A percentile compares a stretch with the other conserved stretches of the same genome.
These are phyloP conservation scores for Poecile montanus DNA, from an alignment of 2,797 vertebrate genomes.

Conservation along the genomic window DNA sequence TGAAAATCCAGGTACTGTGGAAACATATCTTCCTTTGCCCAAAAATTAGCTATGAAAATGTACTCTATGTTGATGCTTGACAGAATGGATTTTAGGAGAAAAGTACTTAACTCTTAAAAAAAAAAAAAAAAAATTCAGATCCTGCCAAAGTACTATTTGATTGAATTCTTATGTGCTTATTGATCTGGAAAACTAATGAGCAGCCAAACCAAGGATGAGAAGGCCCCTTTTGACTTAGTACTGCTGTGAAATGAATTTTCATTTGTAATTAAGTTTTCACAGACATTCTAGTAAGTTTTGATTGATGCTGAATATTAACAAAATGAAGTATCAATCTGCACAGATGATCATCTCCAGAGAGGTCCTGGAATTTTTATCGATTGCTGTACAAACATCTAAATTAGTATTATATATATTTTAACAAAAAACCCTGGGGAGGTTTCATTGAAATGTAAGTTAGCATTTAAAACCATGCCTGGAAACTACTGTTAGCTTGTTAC, in stretches of 20 bases:
- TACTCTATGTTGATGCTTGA: not conserved
- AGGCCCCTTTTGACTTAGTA: not conserved
- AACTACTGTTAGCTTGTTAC: not conserved
- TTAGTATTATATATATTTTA: not conserved
- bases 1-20: not conserved
- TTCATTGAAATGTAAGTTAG: not conserved
- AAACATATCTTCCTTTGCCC: not conserved
- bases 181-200: slow-evolving; percentile 25
- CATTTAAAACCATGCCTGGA: not conserved
- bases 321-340: not conserved
- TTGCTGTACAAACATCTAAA: not conserved
- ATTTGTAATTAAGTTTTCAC: not conserved
- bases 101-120: not conserved
- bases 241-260: not conserved
- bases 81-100: not conserved
- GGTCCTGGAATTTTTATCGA: not conserved
- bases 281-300: not conserved
- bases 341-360: not conserved
- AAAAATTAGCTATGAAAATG: not conserved
- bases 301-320: not conserved
- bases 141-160: not conserved
- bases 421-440: not conserved
- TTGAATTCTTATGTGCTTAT: slow-evolving; percentile 11
- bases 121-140: not conserved
- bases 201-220: not conserved